A percentile compares a stretch with the other conserved stretches of the same genome.
Evolutionary conservation across 2,797 vertebrate species (phyloP).

Genomic region (Salmo trutta): DNA sequence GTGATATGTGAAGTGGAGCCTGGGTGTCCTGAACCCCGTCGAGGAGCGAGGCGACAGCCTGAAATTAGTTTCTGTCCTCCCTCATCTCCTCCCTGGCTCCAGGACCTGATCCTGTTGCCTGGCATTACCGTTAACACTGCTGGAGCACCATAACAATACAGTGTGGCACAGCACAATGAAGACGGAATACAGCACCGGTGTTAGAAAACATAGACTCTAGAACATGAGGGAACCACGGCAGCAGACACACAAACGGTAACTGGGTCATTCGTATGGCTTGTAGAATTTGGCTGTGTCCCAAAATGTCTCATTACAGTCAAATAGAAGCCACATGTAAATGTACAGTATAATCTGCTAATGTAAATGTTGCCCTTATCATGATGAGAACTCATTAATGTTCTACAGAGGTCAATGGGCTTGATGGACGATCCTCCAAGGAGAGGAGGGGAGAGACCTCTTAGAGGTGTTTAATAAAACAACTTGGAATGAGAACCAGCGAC

Average conservation of each 20-base stretch:
- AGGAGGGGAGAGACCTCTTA: constrained; percentile 19
- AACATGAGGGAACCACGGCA: too few relatives aligned
- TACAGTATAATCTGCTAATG: not conserved
- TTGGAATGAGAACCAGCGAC: constrained; percentile 17
- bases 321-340: constrained; percentile 34
- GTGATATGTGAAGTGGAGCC: not conserved
- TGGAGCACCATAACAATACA: constrained; percentile 1
- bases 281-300: not conserved
- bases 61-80: not conserved
- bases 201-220: too few relatives aligned
- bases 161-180: not conserved
- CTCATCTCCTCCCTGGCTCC: not conserved
- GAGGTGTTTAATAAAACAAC: constrained; percentile 20
- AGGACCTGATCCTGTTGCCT: not conserved
- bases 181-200: too few relatives aligned
- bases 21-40: not conserved
- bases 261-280: not conserved
- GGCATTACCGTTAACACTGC: not conserved
- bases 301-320: not conserved
- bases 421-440: not conserved
- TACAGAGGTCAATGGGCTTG: constrained; percentile 26
- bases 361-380: constrained; percentile 40
- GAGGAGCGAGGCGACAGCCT: not conserved
- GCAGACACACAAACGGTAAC: too few relatives aligned
- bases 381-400: constrained; percentile 10